phyloP scores from a whole-genome alignment of 2,888 invertebrate species.

The Mythimna albipuncta region DNA sequence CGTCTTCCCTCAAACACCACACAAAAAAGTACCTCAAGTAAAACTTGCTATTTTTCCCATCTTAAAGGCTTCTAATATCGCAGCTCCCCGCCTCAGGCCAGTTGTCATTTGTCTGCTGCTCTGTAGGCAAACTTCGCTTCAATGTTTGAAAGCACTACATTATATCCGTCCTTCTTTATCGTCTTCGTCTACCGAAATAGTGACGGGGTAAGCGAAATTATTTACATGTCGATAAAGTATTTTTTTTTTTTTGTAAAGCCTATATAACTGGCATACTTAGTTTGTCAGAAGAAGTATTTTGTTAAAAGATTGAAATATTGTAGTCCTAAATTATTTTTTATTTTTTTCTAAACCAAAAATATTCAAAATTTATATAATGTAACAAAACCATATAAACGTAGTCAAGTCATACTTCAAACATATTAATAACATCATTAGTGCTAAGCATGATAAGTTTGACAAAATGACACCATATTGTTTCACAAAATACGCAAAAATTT shows the following conservation, averaged over 20 bases:
- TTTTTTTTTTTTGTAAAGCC: neutral
- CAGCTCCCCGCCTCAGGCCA: conserved; percentile 83
- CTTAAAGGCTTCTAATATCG: conserved; percentile 89
- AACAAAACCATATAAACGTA: too few relatives aligned
- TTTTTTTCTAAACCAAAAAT: too few relatives aligned
- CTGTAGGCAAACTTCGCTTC: conserved; percentile 88
- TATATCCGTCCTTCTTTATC: conserved; percentile 87
- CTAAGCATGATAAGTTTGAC: conserved; percentile 29
- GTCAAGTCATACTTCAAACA: neutral
- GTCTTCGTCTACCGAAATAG: conserved; percentile 71
- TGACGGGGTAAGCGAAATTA: conserved; percentile 40
- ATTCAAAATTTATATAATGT: too few relatives aligned
- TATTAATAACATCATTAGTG: conserved; percentile 39
- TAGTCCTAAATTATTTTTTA: too few relatives aligned
- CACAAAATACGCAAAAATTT: conserved; percentile 43
- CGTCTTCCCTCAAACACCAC: conserved; percentile 47
- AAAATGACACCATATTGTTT: conserved; percentile 27
- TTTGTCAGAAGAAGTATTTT: too few relatives aligned
- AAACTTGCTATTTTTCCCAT: conserved; percentile 90
- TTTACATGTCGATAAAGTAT: conserved; percentile 58
- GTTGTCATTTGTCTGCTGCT: conserved; percentile 88
- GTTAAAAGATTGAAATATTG: too few relatives aligned
- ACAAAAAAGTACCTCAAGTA: conserved; percentile 79
- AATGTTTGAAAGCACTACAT: conserved; percentile 89
- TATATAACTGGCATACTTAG: too few relatives aligned